Evolutionary conservation across 2,888 invertebrate genomes (phyloP), one percentile per base, ranked within the genome.

Genomic region (Aleiodes leptofemur): DNA sequence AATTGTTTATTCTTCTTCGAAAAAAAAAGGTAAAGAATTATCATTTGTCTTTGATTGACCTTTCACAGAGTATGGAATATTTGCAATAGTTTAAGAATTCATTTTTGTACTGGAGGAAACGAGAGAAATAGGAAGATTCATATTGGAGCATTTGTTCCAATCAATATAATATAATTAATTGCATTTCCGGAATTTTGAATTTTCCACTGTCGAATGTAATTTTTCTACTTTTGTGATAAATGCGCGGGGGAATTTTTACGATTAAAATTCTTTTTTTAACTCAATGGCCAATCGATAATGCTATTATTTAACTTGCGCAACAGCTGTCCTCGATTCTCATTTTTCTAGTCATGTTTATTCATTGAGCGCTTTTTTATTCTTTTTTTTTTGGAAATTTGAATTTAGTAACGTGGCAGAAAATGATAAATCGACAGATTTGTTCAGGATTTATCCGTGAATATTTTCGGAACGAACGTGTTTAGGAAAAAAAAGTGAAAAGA

Each of bases 101-200:
- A 61, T 38, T 61, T 14, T 38, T 38, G 61, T n/a, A 38, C 6
- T 5, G 9, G 43, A 9, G 9, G 43, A 43, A 43, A 11, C 43
- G 43, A 43, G 43, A 43, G 9, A 43, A 9, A n/a, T n/a, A n/a
- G n/a, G 29, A 56, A 57, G 31, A 57, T 9, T 57, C 13, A 13
- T 57, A 13, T 57, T 57, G 29, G 57, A 29, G 57, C 23, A 31
- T 4, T 31, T 57, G 4, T 11, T 29, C 29, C 51, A 14, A 51
- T 51, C 61, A 31, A 61, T 61, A 38, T 8, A 1, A 8, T 8
- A 38, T 38, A 38, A 55, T 55, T 55, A 14, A 16, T 55, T 16
- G n/a, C 34, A 38, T 38, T 61, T 61, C 61, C 61, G 61, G 38
- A n/a, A 8, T 61, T 61, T 61, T 61, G 38, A 61, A 61, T 38